These are phyloP conservation scores for Fragum sueziense DNA, from an alignment of 2,888 invertebrate species.

Conservation along the genomic window DNA sequence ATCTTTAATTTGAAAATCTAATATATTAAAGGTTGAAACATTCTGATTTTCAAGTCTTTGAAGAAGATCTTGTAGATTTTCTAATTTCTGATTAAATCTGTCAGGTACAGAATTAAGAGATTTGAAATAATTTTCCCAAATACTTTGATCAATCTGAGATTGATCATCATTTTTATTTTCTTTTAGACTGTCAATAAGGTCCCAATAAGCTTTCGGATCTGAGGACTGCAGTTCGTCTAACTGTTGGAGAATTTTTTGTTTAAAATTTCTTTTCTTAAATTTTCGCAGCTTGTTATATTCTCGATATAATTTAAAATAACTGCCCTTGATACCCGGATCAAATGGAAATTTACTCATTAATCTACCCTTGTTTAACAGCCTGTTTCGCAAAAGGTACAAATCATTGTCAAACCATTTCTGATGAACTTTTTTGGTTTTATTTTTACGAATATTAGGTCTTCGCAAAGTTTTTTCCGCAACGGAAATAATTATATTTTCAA, in stretches of 20 bases:
- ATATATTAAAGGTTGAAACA: not conserved
- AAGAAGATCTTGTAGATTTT: not conserved
- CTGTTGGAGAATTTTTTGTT: not conserved
- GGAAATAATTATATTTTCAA: too few species aligned
- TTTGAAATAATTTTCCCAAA: not conserved
- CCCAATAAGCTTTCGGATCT: not conserved
- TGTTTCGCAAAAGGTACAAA: too few species aligned
- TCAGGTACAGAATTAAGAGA: not conserved
- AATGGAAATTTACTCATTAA: too few species aligned
- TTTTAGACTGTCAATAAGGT: not conserved
- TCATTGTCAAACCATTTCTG: too few species aligned
- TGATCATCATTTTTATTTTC: not conserved
- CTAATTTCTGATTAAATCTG: not conserved
- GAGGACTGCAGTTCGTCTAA: not conserved
- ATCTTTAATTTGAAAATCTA: not conserved
- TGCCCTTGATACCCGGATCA: too few species aligned
- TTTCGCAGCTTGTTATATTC: not conserved
- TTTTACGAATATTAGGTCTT: too few species aligned
- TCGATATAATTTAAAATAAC: too few species aligned
- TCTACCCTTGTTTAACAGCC: too few species aligned
- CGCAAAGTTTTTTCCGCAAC: too few species aligned
- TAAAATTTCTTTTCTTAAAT: not conserved
- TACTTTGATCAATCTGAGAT: not conserved
- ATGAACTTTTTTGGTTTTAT: too few species aligned
- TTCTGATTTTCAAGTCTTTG: not conserved